phyloP scores from a whole-genome alignment of 2,113 vertebrate species.

The Fulica atra region DNA sequence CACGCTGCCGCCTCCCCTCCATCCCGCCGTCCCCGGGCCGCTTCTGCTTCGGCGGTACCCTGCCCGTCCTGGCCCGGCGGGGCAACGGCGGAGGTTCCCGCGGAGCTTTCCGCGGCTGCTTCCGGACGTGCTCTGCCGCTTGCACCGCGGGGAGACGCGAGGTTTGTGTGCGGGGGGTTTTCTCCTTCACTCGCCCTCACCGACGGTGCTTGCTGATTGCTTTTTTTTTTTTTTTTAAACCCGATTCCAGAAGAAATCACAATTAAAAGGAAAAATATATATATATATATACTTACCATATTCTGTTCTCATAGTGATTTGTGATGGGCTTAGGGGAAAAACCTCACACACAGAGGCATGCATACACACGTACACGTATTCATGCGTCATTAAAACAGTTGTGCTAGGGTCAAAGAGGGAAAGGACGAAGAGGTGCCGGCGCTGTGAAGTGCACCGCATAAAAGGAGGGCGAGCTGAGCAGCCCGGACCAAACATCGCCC shows the following conservation, averaged over 20 bases:
- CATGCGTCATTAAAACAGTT: slow-evolving; percentile 56
- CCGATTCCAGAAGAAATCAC: neutral
- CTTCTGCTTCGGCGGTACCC: neutral
- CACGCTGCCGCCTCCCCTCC: neutral
- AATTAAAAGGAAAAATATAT: neutral
- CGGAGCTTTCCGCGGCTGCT: neutral
- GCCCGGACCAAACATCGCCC: neutral
- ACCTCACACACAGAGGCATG: neutral
- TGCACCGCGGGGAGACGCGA: no score
- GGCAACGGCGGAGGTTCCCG: neutral
- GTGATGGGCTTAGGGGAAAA: slow-evolving; percentile 32
- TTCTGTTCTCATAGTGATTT: slow-evolving; percentile 71
- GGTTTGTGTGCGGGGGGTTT: neutral
- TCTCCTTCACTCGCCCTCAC: neutral
- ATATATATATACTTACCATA: slow-evolving; percentile 72
- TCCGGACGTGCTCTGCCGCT: no score
- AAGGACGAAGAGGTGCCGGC: neutral
- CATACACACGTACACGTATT: neutral
- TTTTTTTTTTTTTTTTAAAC: no score
- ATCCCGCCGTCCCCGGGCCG: neutral
- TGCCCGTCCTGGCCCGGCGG: neutral
- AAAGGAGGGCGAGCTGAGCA: slow-evolving; percentile 31
- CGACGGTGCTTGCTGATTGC: no score
- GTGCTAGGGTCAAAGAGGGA: neutral
- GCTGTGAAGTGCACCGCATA: slow-evolving; percentile 25